Percentiles rank a stretch among this genome's conserved stretches.
Evolutionary conservation across 1,140 invertebrate genomes (phyloP).

Genomic region (Pseudobourletiella spinata): DNA sequence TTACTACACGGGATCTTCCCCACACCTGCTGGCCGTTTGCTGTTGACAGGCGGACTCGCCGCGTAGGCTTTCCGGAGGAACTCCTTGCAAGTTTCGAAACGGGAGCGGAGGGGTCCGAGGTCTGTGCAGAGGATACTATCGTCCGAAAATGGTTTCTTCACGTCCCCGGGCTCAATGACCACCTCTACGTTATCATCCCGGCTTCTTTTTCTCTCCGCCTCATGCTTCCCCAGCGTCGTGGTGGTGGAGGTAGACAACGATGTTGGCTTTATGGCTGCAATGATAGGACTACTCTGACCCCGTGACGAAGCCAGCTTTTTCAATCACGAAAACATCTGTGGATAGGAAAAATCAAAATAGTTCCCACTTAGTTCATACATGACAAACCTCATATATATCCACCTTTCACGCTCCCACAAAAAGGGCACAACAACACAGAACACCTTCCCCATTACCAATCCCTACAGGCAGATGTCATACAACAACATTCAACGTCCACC

Average conservation of each 20-base stretch:
- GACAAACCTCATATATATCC: no score
- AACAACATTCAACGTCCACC: no score
- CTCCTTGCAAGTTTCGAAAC: slow-evolving; percentile 28
- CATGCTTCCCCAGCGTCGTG: slow-evolving; percentile 17
- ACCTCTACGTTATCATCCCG: slow-evolving; percentile 20
- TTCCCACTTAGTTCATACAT: no score
- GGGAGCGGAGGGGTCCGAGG: not conserved
- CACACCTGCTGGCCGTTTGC: slow-evolving; percentile 1
- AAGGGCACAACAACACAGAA: no score
- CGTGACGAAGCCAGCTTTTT: slow-evolving; percentile 36
- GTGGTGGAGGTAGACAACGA: no score
- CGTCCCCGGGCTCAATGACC: not conserved
- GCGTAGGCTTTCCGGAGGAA: slow-evolving; percentile 17
- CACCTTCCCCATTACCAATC: no score
- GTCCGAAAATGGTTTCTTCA: not conserved
- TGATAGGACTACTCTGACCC: slow-evolving; percentile 22
- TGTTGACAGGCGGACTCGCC: not conserved
- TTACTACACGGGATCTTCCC: slow-evolving; percentile 26
- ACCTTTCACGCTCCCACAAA: no score
- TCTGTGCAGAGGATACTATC: not conserved
- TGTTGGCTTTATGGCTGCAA: slow-evolving; percentile 28
- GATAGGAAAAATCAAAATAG: no score
- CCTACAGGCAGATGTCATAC: no score
- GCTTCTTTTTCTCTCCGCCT: slow-evolving; percentile 26
- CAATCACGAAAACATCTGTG: slow-evolving; percentile 23